Base-by-base conservation (phyloP, 2,113 vertebrate species). In the Gorsachius goisagi region DNA sequence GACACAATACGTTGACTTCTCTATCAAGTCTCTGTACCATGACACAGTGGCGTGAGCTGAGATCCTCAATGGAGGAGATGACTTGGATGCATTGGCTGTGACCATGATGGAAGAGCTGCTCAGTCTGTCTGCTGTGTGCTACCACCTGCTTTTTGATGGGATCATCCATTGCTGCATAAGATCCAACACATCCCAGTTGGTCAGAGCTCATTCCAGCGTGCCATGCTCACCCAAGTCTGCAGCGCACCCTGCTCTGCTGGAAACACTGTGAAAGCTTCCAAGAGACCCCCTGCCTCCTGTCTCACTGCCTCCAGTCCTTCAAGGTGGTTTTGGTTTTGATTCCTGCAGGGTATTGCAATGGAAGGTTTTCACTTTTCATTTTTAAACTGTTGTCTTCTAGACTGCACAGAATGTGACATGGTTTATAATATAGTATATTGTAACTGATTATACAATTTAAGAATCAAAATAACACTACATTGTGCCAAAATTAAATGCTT, bases 401-500 rank as follows among this genome's bases (percentile, higher is more conserved):
- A n/a, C 11, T 77, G 72, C 59, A 66, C 71, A 85, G 41, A 80
- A 50, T 6, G 18, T 73, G 73, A 21, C n/a, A 24, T 0, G 0
- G 23, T 83, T 94, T 88, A 80, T 64, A 73, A 88, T 58, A 50
- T 41, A 87, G 89, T 72, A 85, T 47, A 67, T 60, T 82, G 64
- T 53, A 96, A 96, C 60, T 72, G 86, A 94, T 93, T 75, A 72
- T 72, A 82, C 69, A 94, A 82, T 94, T 93, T 63, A 78, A 81
- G 71, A 82, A 85, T 89, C 74, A 84, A 89, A 95, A 78, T 78
- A 28, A 33, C 3, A 0, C 62, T 72, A 60, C 67, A 26, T 66
- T 69, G 44, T 82, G 69, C 41, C 66, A 59, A 88, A 94, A 96
- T 94, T 75, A 95, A 97, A 94, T 75, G 89, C 66, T 95, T 87